phyloP scores from a whole-genome alignment of 1,140 invertebrate species.

The Artemia franciscana region DNA sequence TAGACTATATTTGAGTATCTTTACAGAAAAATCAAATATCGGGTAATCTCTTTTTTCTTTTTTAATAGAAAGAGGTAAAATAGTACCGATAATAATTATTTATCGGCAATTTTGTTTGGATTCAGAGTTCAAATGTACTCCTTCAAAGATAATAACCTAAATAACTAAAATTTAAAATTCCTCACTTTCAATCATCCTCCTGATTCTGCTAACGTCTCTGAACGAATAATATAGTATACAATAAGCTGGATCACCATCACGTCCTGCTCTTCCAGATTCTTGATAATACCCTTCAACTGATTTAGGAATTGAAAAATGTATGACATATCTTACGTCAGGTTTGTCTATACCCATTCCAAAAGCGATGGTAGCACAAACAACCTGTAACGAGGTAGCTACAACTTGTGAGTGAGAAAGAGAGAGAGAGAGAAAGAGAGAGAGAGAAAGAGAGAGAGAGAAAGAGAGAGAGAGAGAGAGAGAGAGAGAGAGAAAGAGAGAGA shows the following conservation, averaged over 20 bases:
- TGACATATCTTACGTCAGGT: constrained; percentile 69
- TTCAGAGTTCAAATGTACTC: constrained; percentile 1
- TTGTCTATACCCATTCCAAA: constrained; percentile 98
- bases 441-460: too few species aligned
- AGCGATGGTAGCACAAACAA: constrained; percentile 83
- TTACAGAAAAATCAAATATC: too few species aligned
- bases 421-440: too few species aligned
- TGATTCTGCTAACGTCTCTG: constrained; percentile 45
- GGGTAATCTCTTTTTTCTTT: too few species aligned
- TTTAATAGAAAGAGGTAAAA: too few species aligned
- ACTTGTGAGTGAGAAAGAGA: too few species aligned
- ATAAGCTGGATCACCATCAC: constrained; percentile 56
- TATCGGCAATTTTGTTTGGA: neutral
- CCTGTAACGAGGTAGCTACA: constrained; percentile 19
- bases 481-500: too few species aligned
- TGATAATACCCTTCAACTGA: constrained; percentile 96
- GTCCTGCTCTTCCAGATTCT: constrained; percentile 81
- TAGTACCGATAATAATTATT: too few species aligned
- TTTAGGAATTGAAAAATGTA: constrained; percentile 79
- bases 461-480: too few species aligned
- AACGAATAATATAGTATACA: constrained; percentile 77
- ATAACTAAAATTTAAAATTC: neutral
- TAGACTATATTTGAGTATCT: too few species aligned
- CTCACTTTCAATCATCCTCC: constrained; percentile 44
- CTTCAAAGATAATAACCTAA: neutral